Percentiles rank a stretch among this genome's conserved stretches.
These are phyloP conservation scores for Hipparchia sbordonii DNA, from an alignment of 2,888 invertebrate genomes.

Conservation along the genomic window DNA sequence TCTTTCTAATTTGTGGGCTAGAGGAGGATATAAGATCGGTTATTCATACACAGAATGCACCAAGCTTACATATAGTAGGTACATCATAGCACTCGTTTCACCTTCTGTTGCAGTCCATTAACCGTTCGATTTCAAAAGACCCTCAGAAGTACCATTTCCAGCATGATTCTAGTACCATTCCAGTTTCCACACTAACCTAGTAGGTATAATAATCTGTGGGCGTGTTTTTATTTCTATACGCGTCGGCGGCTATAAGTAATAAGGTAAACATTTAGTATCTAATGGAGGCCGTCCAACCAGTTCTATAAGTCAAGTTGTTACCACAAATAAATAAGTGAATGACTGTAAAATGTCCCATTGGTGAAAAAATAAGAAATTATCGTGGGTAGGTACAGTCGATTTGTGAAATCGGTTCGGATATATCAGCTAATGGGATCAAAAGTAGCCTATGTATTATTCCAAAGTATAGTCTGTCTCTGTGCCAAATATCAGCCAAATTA, in stretches of 20 bases:
- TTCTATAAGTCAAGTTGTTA: slow-evolving; percentile 42
- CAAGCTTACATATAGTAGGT: slow-evolving; percentile 42
- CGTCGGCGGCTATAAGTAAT: slow-evolving; percentile 73
- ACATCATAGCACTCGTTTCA: slow-evolving; percentile 52
- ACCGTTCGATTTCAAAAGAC: slow-evolving; percentile 57
- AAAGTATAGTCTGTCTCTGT: too few relatives aligned
- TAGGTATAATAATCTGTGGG: slow-evolving; percentile 54
- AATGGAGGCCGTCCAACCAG: slow-evolving; percentile 60
- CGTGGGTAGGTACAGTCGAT: background rate
- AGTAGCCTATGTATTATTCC: too few relatives aligned
- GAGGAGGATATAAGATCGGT: slow-evolving; percentile 47
- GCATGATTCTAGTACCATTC: slow-evolving; percentile 50
- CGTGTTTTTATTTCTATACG: slow-evolving; percentile 70
- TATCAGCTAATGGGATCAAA: too few relatives aligned
- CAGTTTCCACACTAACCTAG: slow-evolving; percentile 45
- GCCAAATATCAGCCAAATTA: too few relatives aligned
- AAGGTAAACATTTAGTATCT: slow-evolving; percentile 74
- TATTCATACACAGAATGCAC: slow-evolving; percentile 55
- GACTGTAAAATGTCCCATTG: slow-evolving; percentile 14
- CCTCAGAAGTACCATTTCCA: slow-evolving; percentile 43
- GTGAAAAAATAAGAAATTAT: background rate
- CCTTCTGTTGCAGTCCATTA: slow-evolving; percentile 53
- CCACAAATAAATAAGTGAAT: slow-evolving; percentile 28
- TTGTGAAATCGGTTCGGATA: too few relatives aligned
- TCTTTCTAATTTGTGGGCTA: slow-evolving; percentile 35